Evolutionary conservation across 2,113 vertebrate genomes (phyloP).

Genomic region (Leptobrachium ailaonicum): DNA sequence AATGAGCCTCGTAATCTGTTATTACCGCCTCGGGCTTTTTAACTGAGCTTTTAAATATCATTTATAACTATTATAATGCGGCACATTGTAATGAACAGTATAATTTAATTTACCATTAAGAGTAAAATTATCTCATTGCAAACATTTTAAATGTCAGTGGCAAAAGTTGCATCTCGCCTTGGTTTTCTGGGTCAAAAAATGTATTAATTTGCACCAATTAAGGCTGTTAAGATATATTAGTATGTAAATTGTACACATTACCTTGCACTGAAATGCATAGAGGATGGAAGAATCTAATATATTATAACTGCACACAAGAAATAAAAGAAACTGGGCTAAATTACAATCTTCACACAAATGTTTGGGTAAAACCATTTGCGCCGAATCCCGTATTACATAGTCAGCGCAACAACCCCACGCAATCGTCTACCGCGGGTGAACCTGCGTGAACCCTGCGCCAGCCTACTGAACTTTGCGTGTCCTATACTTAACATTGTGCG

Average conservation of each 20-base stretch:
- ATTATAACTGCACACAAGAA: too few species aligned
- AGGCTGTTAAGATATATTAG: neutral
- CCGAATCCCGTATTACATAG: too few species aligned
- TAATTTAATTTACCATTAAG: conserved; percentile 39
- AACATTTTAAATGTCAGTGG: conserved; percentile 31
- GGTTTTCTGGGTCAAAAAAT: neutral
- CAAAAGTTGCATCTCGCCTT: conserved; percentile 12
- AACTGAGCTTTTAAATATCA: conserved; percentile 39
- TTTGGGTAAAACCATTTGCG: too few species aligned
- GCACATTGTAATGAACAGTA: conserved; percentile 29
- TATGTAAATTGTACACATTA: neutral
- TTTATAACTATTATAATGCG: conserved; percentile 43
- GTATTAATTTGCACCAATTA: conserved; percentile 4
- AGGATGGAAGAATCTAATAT: too few species aligned
- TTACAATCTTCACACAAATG: too few species aligned
- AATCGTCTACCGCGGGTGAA: too few species aligned
- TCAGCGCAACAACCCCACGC: too few species aligned
- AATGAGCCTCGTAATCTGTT: conserved; percentile 34
- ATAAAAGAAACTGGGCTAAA: too few species aligned
- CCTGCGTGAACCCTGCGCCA: too few species aligned
- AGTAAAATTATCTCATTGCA: conserved; percentile 31
- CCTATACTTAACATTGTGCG: too few species aligned
- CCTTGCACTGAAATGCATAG: too few species aligned
- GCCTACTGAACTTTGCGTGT: too few species aligned
- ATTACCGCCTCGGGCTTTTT: conserved; percentile 35